Conservation (phyloP, 2,888 invertebrate genomes). For the Willowsia nigromaculata region DNA sequence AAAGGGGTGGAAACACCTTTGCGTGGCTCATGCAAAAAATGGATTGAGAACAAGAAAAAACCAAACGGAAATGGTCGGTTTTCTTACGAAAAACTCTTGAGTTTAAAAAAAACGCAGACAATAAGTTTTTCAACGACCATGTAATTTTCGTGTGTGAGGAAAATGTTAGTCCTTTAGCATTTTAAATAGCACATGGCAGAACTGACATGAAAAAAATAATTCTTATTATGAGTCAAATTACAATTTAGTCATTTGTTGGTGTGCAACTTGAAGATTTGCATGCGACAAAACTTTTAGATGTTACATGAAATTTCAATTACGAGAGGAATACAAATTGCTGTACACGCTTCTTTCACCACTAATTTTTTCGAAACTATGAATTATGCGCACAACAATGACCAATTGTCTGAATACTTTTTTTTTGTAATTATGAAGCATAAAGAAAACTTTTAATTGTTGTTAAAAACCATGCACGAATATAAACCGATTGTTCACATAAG, state of each 20-base stretch:
- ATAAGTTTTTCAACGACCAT: conserved; percentile 6
- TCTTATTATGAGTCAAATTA: conserved; percentile 11
- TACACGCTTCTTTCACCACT: too few relatives aligned
- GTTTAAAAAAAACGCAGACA: conserved; percentile 6
- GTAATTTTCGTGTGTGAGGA: conserved; percentile 18
- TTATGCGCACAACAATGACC: not conserved
- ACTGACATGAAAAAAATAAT: not conserved
- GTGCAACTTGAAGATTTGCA: conserved; percentile 9
- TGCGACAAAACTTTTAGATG: not conserved
- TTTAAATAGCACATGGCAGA: not conserved
- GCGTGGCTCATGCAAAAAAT: conserved; percentile 61
- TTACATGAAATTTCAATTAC: conserved; percentile 6
- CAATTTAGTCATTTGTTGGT: not conserved
- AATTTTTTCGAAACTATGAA: not conserved
- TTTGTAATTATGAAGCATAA: not conserved
- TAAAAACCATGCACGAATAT: not conserved
- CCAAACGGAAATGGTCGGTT: conserved; percentile 56
- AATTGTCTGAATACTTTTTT: not conserved
- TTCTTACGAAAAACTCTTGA: conserved; percentile 1
- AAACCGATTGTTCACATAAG: too few relatives aligned
- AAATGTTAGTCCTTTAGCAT: not conserved
- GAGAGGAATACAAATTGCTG: not conserved
- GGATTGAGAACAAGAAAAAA: conserved; percentile 53
- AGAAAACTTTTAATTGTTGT: conserved; percentile 24
- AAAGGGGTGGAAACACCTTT: conserved; percentile 45